Evolutionary conservation across 2,888 invertebrate species (phyloP).

Genomic region (Andrena camellia): DNA sequence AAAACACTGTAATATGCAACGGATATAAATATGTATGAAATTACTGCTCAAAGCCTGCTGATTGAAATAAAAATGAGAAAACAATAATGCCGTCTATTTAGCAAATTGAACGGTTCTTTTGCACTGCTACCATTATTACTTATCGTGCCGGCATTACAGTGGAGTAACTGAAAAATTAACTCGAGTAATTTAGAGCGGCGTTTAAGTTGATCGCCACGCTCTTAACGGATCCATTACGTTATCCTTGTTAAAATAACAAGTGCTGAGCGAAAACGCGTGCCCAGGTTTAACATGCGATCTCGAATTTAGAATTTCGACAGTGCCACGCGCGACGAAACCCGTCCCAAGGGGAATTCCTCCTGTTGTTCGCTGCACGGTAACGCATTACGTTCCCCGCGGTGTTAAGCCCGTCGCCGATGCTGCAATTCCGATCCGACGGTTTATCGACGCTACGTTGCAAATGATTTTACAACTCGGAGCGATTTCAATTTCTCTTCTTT

Average conservation of each 20-base stretch:
- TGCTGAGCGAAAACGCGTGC: slow-evolving; percentile 44
- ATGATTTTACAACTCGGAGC: slow-evolving; percentile 59
- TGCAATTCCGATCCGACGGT: slow-evolving; percentile 9
- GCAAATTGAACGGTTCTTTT: slow-evolving; percentile 58
- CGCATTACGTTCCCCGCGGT: background rate
- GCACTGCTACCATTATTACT: slow-evolving; percentile 54
- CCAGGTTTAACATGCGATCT: slow-evolving; percentile 45
- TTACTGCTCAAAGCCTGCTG: background rate
- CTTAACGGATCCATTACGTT: slow-evolving; percentile 64
- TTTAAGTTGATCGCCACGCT: slow-evolving; percentile 65
- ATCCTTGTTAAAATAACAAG: slow-evolving; percentile 55
- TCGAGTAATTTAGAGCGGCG: slow-evolving; percentile 65
- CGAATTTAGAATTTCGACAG: slow-evolving; percentile 51
- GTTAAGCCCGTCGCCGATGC: background rate
- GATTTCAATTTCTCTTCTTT: slow-evolving; percentile 72
- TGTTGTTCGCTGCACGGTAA: background rate
- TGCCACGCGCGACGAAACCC: slow-evolving; percentile 3
- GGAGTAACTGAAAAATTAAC: slow-evolving; percentile 70
- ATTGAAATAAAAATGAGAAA: slow-evolving; percentile 30
- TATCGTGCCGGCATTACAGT: slow-evolving; percentile 61
- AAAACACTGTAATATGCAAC: background rate
- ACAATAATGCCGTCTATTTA: slow-evolving; percentile 56
- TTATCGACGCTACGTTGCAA: slow-evolving; percentile 50
- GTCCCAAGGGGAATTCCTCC: background rate
- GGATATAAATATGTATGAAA: slow-evolving; percentile 26